Base-by-base conservation (phyloP, 2,797 vertebrate genomes). In the Enteromius anoplus region DNA sequence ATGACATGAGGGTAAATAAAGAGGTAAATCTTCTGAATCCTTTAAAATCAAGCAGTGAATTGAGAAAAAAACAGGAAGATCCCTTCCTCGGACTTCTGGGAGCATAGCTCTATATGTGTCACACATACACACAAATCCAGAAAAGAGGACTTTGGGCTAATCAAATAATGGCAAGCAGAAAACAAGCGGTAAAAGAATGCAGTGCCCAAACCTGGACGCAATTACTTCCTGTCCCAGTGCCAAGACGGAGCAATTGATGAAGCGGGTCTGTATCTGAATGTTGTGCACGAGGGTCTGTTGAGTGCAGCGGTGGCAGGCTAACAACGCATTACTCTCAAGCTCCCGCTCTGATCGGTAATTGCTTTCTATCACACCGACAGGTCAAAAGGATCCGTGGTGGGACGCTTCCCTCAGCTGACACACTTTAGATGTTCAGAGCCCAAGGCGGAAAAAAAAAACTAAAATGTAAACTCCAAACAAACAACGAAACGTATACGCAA, bases 151-250 rank as follows among this genome's bases (percentile, higher is more conserved):
- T 76, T 29, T 49, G 40, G 40, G 19, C 64, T 80, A 66, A 80
- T 83, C 65, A 76, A 85, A 81, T 77, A 73, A 85, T 73, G 23
- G n/a, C 55, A 64, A 64, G 58, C 68, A 82, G 78, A 81, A 84
- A 84, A 76, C 75, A 82, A 69, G 68, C 51, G 26, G 65, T 23
- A 60, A 62, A 45, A 47, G 29, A 78, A 76, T 58, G 77, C 42
- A 77, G 84, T 69, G 55, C 47, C 70, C 60, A 78, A 84, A 82
- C 83, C 77, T 85, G 80, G 55, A 81, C 77, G 66, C 55, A 53
- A 55, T 64, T 55, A 81, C 62, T 37, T 81, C 82, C 72, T 81
- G 77, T 78, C 62, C 15, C 75, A 42, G 42, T 55, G 81, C 83
- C 79, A 81, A 78, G 17, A 32, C 80, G 68, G 73, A 70, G 37